Conservation (phyloP, 2,797 vertebrate species). For the Naso thynnoides region DNA sequence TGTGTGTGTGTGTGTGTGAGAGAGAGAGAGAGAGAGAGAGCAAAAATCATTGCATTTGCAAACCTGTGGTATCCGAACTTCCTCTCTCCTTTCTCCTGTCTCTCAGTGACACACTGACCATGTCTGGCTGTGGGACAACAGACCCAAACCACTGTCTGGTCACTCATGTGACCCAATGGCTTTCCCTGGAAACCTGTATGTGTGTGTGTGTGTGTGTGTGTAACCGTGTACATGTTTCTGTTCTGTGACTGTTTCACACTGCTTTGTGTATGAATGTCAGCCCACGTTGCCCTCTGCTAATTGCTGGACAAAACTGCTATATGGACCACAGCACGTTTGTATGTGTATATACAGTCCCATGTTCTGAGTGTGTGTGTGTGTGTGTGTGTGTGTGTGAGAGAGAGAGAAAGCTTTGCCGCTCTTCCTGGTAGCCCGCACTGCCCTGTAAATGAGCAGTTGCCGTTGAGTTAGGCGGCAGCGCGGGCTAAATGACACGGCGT, state of each 20-base stretch:
- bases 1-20: slow-evolving; percentile 29
- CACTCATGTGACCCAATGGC: slow-evolving; percentile 76
- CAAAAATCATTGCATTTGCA: slow-evolving; percentile 70
- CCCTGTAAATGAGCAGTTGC: slow-evolving; percentile 87
- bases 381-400: slow-evolving; percentile 37
- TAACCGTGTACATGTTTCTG: slow-evolving; percentile 41
- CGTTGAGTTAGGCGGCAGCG: slow-evolving; percentile 82
- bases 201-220: slow-evolving; percentile 20
- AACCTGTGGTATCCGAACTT: slow-evolving; percentile 74
- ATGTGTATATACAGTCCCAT: slow-evolving; percentile 73
- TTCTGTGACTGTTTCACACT: slow-evolving; percentile 52
- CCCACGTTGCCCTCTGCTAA: slow-evolving; percentile 67
- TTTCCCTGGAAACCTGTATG: slow-evolving; percentile 52
- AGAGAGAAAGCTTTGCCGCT: slow-evolving; percentile 61
- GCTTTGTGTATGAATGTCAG: slow-evolving; percentile 54
- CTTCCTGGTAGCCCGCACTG: slow-evolving; percentile 84
- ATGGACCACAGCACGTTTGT: slow-evolving; percentile 69
- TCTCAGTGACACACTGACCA: slow-evolving; percentile 73
- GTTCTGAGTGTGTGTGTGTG: slow-evolving; percentile 56
- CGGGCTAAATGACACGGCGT: slow-evolving; percentile 85
- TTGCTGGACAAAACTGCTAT: slow-evolving; percentile 67
- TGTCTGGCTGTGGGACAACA: slow-evolving; percentile 77
- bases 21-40: not conserved
- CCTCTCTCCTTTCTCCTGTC: slow-evolving; percentile 76
- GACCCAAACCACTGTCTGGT: slow-evolving; percentile 83